A percentile compares a stretch with the other conserved stretches of the same genome.
phyloP scores from a whole-genome alignment of 2,888 invertebrate genomes.

The Cephalotes varians region DNA sequence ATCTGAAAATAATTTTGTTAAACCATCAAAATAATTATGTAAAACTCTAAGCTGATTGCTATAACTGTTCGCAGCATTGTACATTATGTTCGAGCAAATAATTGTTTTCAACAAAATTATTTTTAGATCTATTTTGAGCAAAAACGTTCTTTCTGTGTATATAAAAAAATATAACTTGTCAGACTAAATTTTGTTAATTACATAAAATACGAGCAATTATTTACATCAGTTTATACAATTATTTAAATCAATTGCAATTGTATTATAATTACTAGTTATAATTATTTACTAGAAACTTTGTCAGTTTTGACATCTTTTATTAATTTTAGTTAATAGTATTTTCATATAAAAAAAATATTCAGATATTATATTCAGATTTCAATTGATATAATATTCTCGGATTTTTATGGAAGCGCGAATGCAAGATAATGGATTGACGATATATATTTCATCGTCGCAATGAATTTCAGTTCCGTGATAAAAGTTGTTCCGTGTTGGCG shows the following conservation, averaged over 20 bases:
- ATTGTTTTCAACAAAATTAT: too few relatives aligned
- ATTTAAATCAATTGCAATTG: neutral
- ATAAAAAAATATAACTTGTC: neutral
- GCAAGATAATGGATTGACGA: slow-evolving; percentile 19
- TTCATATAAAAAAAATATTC: neutral
- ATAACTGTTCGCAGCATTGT: too few relatives aligned
- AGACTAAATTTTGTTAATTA: neutral
- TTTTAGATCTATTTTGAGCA: too few relatives aligned
- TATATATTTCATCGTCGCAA: slow-evolving; percentile 20
- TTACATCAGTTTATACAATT: too few relatives aligned
- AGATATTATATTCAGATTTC: neutral
- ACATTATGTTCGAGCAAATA: too few relatives aligned
- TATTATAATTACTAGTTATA: neutral
- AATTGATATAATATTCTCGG: neutral
- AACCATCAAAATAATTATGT: too few relatives aligned
- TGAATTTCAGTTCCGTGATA: slow-evolving; percentile 16
- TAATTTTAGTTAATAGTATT: neutral
- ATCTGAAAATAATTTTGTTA: too few relatives aligned
- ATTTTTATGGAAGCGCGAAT: neutral
- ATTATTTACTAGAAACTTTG: neutral
- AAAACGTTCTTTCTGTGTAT: too few relatives aligned
- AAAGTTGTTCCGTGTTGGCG: slow-evolving; percentile 4
- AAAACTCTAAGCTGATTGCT: too few relatives aligned
- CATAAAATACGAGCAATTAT: neutral
- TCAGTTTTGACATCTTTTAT: neutral